Base-by-base conservation (phyloP, 2,797 vertebrate species). In the Alosa sapidissima region DNA sequence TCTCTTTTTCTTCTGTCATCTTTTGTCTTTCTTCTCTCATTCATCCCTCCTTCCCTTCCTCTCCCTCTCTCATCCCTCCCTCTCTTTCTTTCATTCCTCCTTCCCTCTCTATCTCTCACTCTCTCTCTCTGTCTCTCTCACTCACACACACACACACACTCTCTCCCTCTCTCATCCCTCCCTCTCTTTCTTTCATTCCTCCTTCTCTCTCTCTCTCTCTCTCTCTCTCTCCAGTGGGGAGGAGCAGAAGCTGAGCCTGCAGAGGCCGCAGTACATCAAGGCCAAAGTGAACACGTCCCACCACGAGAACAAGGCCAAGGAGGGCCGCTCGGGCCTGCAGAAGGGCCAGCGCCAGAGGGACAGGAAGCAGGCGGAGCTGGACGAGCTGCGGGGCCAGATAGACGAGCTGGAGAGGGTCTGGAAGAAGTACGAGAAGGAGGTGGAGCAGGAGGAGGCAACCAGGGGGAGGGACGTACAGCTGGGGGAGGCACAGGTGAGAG, bases 281-380 rank as follows among this genome's bases (percentile, higher is more conserved):
- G 96, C 96, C 85, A 98, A 96, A 90, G 97, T 98, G 82, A 98
- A 97, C 84, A 96, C 96, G 21, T 93, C 95, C 83, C 94, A 99
- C 89, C 96, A 96, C 86, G 88, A 93, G 55, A 96, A 95, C 89
- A 99, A 97, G 94, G 92, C 93, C 3, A 94, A 97, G 72, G 91
- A 91, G 28, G 86, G 90, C 14, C 91, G 90, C 45, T 88, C 89
- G 21, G 87, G 90, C 24, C 87, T 97, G 85, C 94, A 89, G 87
- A 96, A 96, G 84, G 93, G 86, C 82, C 91, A 94, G 86, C 96
- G 92, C 84, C 91, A 89, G 62, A 88, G 93, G 87, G 86, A 90
- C 81, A 91, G 91, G 3, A 96, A 96, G 89, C 92, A 97, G 81
- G 92, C 94, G 86, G 95, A 96, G 81, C 92, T 97, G 85, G 90